Evolutionary conservation across 2,113 vertebrate species (phyloP).

Genomic region (Hystrix cristata): DNA sequence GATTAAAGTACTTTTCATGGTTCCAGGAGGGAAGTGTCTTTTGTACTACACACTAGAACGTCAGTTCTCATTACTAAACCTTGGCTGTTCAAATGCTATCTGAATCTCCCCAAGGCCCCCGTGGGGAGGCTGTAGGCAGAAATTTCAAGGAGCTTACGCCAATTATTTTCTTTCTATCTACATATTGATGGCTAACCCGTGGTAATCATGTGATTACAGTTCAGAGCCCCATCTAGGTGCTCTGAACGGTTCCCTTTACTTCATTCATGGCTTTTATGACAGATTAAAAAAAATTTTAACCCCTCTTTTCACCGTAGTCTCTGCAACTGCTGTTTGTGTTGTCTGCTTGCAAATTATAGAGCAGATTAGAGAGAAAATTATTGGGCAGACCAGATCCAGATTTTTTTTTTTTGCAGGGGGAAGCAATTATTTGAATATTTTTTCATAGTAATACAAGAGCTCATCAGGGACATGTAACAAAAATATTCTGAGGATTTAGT

Average conservation of each 20-base stretch:
- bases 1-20: constrained; percentile 78
- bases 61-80: constrained; percentile 81
- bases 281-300: not conserved
- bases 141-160: constrained; percentile 82
- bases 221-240: not conserved
- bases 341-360: not conserved
- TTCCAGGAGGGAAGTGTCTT: constrained; percentile 78
- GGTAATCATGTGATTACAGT: constrained; percentile 41
- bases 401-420: not conserved
- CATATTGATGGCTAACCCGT: constrained; percentile 78
- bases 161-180: constrained; percentile 84
- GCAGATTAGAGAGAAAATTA: constrained; percentile 5
- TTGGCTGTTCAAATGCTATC: constrained; percentile 81
- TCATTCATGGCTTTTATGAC: constrained; percentile 67
- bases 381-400: not conserved
- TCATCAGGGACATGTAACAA: not conserved
- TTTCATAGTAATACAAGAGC: not conserved
- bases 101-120: constrained; percentile 80
- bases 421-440: constrained; percentile 6
- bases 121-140: constrained; percentile 79
- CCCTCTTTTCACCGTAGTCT: not conserved
- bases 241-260: constrained; percentile 61
- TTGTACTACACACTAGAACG: constrained; percentile 81
- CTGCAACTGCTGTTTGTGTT: constrained; percentile 28
- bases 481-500: not conserved